These are phyloP conservation scores for Lucifuga dentata DNA, from an alignment of 2,113 vertebrate species.

Conservation along the genomic window DNA sequence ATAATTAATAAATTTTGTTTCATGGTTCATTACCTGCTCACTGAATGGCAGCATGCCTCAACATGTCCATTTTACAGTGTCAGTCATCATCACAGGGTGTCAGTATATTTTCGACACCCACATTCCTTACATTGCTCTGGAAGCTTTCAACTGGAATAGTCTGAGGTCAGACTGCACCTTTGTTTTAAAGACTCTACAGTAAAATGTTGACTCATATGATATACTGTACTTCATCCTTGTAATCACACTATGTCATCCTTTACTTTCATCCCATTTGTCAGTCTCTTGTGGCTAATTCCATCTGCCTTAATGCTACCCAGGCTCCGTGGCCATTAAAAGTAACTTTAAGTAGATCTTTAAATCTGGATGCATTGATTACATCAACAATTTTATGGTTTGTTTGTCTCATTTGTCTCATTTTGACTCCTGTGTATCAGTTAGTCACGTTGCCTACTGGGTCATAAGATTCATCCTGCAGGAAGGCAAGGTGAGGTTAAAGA, in stretches of 20 bases:
- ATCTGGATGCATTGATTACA: background rate
- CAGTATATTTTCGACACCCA: slow-evolving; percentile 29
- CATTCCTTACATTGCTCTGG: slow-evolving; percentile 64
- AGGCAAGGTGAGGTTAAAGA: slow-evolving; percentile 8
- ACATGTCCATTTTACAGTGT: slow-evolving; percentile 37
- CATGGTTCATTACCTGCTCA: background rate
- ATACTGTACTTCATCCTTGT: background rate
- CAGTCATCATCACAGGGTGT: slow-evolving; percentile 28
- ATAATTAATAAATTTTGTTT: background rate
- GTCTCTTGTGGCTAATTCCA: slow-evolving; percentile 19
- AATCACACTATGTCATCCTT: slow-evolving; percentile 33
- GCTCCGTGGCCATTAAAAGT: background rate
- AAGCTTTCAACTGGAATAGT: background rate
- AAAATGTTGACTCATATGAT: slow-evolving; percentile 20
- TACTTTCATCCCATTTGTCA: slow-evolving; percentile 15
- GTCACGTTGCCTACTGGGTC: background rate
- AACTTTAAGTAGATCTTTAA: background rate
- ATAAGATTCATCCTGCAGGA: background rate
- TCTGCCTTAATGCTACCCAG: slow-evolving; percentile 6
- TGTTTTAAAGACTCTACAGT: background rate
- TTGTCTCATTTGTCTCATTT: background rate
- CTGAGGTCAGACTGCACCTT: slow-evolving; percentile 1
- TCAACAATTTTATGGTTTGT: background rate
- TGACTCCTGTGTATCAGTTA: background rate
- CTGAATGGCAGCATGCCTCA: slow-evolving; percentile 28